A percentile compares a stretch with the other conserved stretches of the same genome.
phyloP scores from a whole-genome alignment of 2,113 vertebrate genomes.

The Argyrosomus japonicus region DNA sequence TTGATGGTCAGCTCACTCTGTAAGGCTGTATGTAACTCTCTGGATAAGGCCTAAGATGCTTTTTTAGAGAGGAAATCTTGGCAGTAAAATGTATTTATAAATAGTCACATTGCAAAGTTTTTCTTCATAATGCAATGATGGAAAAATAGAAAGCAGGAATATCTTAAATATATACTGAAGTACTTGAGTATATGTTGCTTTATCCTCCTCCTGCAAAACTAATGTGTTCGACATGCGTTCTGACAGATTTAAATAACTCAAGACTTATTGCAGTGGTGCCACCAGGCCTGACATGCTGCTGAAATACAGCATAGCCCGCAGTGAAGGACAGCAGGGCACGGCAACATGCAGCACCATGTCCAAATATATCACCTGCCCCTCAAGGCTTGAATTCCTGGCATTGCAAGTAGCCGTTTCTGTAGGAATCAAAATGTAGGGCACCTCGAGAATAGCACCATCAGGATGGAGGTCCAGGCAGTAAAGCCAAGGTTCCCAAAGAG shows the following conservation, averaged over 20 bases:
- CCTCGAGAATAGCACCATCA: constrained; percentile 56
- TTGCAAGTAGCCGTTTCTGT: constrained; percentile 63
- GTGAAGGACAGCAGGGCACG: constrained; percentile 27
- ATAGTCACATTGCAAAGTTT: background rate
- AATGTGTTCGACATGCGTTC: background rate
- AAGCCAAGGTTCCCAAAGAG: background rate
- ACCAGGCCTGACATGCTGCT: background rate
- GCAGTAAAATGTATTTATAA: too few species aligned
- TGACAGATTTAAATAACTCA: constrained; percentile 14
- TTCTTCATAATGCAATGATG: background rate
- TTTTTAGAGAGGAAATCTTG: background rate
- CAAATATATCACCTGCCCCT: constrained; percentile 78
- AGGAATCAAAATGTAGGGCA: constrained; percentile 76
- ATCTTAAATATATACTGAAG: background rate
- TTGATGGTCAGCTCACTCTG: background rate
- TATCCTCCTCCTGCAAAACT: background rate
- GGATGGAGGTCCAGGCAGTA: constrained; percentile 20
- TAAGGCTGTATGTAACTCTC: background rate
- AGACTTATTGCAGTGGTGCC: background rate
- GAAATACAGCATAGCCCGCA: constrained; percentile 14
- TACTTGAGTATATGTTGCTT: background rate
- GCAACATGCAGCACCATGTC: constrained; percentile 68
- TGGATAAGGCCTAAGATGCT: background rate
- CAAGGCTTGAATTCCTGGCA: constrained; percentile 76
- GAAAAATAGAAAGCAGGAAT: background rate